These are phyloP conservation scores for Melipona beecheii DNA, from an alignment of 2,888 invertebrate genomes.

Conservation along the genomic window DNA sequence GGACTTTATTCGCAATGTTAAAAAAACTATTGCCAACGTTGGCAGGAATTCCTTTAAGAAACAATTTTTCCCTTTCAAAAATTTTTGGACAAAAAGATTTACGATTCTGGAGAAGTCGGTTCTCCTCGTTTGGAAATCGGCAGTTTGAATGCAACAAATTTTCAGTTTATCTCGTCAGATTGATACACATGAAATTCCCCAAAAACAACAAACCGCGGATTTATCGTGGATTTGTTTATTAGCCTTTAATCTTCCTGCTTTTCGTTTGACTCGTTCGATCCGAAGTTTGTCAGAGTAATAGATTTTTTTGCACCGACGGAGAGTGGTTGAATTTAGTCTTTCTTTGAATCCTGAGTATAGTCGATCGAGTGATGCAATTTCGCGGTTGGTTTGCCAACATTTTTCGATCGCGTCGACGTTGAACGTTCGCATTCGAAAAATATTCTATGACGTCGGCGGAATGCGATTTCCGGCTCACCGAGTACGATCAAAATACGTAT, in stretches of 20 bases:
- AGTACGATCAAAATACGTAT: background rate
- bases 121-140: no score
- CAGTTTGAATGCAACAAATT: background rate
- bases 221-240: background rate
- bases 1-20: no score
- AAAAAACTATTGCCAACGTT: no score
- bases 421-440: background rate
- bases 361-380: slow-evolving; percentile 18
- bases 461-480: no score
- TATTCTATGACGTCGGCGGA: background rate
- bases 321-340: background rate
- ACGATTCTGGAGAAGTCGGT: background rate
- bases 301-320: background rate
- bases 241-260: no score
- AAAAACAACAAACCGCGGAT: background rate
- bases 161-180: background rate
- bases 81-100: background rate
- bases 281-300: background rate
- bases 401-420: slow-evolving; percentile 11
- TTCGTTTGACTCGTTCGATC: background rate
- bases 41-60: no score
- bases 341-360: background rate
- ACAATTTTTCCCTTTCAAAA: no score
- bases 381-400: slow-evolving; percentile 21
- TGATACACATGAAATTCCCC: background rate